Evolutionary conservation across 2,113 vertebrate species (phyloP).

Genomic region (Austrofundulus limnaeus): DNA sequence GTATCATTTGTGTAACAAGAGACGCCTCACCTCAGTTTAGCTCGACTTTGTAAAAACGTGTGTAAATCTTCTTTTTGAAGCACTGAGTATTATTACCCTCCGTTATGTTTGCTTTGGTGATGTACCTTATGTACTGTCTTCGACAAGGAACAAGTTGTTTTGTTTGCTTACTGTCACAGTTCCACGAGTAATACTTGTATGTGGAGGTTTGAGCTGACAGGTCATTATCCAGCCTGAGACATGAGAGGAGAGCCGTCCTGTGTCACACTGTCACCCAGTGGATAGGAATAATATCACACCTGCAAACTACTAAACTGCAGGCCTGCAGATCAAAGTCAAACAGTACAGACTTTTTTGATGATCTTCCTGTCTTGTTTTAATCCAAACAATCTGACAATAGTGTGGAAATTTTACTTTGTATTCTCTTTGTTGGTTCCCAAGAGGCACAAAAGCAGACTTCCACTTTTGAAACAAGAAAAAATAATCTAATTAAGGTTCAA

Average conservation of each 20-base stretch:
- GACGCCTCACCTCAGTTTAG: constrained; percentile 58
- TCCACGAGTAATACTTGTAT: constrained; percentile 17
- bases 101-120: constrained; percentile 55
- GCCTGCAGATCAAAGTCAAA: constrained; percentile 19
- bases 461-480: too few relatives aligned
- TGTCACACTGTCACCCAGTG: constrained; percentile 67
- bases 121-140: constrained; percentile 40
- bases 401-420: too few relatives aligned
- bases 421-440: too few relatives aligned
- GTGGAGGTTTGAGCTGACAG: constrained; percentile 9
- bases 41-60: constrained; percentile 56
- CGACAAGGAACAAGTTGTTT: constrained; percentile 27
- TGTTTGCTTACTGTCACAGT: constrained; percentile 49
- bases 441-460: too few relatives aligned
- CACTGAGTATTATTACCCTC: constrained; percentile 70
- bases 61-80: constrained; percentile 39
- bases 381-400: too few relatives aligned
- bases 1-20: constrained; percentile 70
- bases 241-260: constrained; percentile 5
- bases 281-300: constrained; percentile 27
- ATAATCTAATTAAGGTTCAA: too few relatives aligned
- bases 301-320: neutral
- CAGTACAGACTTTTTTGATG: too few relatives aligned
- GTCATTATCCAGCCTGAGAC: neutral
- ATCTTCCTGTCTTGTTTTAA: too few relatives aligned